Base-by-base conservation (phyloP, 2,888 invertebrate species). In the Aphrophora alni region DNA sequence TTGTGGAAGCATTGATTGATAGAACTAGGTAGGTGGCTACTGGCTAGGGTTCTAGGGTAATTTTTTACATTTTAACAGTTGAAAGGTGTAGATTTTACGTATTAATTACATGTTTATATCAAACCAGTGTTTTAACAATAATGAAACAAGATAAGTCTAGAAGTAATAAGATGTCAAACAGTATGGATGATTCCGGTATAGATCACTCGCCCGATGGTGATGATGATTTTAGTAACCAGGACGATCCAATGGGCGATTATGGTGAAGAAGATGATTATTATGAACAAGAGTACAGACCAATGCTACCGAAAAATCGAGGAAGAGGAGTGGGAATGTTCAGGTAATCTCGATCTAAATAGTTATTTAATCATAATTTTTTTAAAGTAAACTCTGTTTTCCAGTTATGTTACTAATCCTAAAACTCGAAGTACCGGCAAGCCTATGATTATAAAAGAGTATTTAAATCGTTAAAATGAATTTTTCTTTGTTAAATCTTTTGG, bases 271-370 rank as follows among this genome's bases (percentile, higher is more conserved):
- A 80, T n/a, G 81, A 78, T 68, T 78, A 81, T 27, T 44, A 78
- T 33, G 76, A 80, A 21, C 88, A 89, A 73, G 88, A 89, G 80
- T 89, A 89, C 82, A 89, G 90, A 84, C 90, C 90, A 85, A 90
- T 89, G 85, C 87, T 88, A 77, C 88, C 88, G 44, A 87, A 89
- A 82, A 89, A 87, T 25, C 85, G 88, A 82, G 87, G 90, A 38
- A 87, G 90, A 84, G 89, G 89, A 80, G 89, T 88, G 77, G 90
- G 90, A 85, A 89, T 90, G 90, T 90, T 80, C 51, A 81, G 77
- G 81, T 81, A 77, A 68, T 14, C 26, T 68, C 76, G 17, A 12
- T 44, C 17, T 44, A 14, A 44, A 44, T 14, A 14, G 17, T 44
- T 33, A 33, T 33, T 4, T 33, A 4, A 7, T 10, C 33, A 33